Evolutionary conservation across 2,888 invertebrate genomes (phyloP), one percentile per base, ranked within the genome.

Genomic region (Dasysyrphus tricinctus): DNA sequence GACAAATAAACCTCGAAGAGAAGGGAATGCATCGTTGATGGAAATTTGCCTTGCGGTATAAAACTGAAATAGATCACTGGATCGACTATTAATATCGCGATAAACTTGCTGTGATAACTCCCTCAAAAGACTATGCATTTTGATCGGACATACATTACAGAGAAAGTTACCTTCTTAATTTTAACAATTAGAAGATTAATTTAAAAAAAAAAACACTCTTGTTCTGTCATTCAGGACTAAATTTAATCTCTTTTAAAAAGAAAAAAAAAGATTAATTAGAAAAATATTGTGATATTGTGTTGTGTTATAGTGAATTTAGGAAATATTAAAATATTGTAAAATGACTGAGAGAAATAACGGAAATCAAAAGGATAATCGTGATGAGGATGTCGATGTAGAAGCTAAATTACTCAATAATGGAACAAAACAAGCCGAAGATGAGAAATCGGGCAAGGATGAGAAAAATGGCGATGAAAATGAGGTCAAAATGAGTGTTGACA

Each of bases 401-500:
- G 89, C 90, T 19, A 90, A 90, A 54, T 81, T 91, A 37, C 78
- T 92, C 74, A 88, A 91, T 61, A 84, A 81, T 63, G 84, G 80
- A 34, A 73, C 76, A 1, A 78, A 57, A 74, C 85, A 83, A 82
- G 74, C 11, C 0, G 65, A 74, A 39, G 88, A 88, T 32, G 89
- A 90, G 47, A 91, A 90, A 73, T 88, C 90, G 2, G 24, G 69
- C 2, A 49, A 78, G 0, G 74, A 69, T 12, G 88, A 88, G 59
- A 79, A 80, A 19, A 75, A 87, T 29, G 82, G 51, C 8, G 54
- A 74, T 3, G 91, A 90, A 51, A 89, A 89, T 63, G 91, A 91
- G 79, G 90, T 90, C 7, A 89, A 89, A 34, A 90, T 90, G 83
- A 91, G 91, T n/a, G 90, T 90, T 77, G 92, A 92, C 42, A 91